A percentile compares a stretch with the other conserved stretches of the same genome.
Conservation (phyloP, 2,113 vertebrate genomes). For the Petromus typicus region DNA sequence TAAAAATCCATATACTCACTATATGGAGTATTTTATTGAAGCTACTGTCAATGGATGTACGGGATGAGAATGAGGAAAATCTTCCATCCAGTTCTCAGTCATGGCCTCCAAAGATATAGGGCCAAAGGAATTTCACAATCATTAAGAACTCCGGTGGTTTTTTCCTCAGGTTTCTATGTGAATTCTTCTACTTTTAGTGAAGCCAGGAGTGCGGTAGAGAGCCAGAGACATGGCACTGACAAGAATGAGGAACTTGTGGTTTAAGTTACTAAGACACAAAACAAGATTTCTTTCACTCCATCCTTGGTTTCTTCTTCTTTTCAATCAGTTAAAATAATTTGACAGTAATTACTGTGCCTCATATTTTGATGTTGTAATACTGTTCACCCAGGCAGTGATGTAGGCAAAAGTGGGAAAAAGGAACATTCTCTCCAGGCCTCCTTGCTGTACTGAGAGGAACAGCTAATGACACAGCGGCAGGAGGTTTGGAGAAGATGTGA, state of each 20-base stretch:
- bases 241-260: background rate
- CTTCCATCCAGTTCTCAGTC: background rate
- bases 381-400: conserved; percentile 95
- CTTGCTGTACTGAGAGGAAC: conserved; percentile 97
- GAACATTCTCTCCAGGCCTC: conserved; percentile 97
- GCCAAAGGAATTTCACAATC: background rate
- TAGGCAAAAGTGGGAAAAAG: conserved; percentile 97
- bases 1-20: background rate
- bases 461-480: conserved; percentile 93
- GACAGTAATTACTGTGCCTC: conserved; percentile 88
- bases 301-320: conserved; percentile 79
- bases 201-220: background rate
- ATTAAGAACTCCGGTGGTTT: background rate
- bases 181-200: background rate
- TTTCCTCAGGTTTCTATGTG: background rate
- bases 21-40: background rate
- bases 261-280: background rate
- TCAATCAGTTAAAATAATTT: conserved; percentile 84
- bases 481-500: conserved; percentile 94
- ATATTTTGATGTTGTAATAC: conserved; percentile 86
- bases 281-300: conserved; percentile 1
- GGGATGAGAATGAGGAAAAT: background rate
- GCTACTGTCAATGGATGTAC: background rate
- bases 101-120: background rate
- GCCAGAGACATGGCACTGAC: no score